Percentiles rank a stretch among this genome's conserved stretches.
phyloP scores from a whole-genome alignment of 2,888 invertebrate genomes.

The Napeogenes inachia region DNA sequence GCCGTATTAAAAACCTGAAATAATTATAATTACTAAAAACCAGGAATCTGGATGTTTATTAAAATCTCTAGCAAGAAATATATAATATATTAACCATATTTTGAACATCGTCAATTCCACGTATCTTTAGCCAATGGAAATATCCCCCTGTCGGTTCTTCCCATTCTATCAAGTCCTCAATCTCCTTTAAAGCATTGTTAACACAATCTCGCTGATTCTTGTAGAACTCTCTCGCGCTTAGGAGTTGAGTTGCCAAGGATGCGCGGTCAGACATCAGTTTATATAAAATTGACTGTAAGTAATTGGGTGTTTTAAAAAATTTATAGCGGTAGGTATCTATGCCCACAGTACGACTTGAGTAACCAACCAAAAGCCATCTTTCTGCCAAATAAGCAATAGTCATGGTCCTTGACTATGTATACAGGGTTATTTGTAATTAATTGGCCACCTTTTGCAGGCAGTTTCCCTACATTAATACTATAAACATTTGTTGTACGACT shows the following conservation, averaged over 20 bases:
- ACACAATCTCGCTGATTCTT: slow-evolving; percentile 79
- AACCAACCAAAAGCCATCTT: no score
- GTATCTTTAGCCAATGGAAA: slow-evolving; percentile 86
- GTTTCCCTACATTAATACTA: no score
- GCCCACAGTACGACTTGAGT: no score
- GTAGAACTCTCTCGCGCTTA: slow-evolving; percentile 79
- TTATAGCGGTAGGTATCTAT: no score
- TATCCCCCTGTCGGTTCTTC: slow-evolving; percentile 83
- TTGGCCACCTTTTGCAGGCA: no score
- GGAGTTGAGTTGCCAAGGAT: slow-evolving; percentile 76
- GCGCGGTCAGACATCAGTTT: not conserved
- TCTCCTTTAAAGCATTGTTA: slow-evolving; percentile 72
- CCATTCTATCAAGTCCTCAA: slow-evolving; percentile 79
- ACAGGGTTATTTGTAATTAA: no score
- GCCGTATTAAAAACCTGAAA: slow-evolving; percentile 75
- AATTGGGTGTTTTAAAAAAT: not conserved
- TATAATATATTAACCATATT: slow-evolving; percentile 77
- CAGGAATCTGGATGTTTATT: slow-evolving; percentile 15
- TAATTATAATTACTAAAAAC: not conserved
- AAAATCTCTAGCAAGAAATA: not conserved
- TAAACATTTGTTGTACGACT: no score
- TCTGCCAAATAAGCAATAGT: no score
- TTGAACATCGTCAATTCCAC: slow-evolving; percentile 82
- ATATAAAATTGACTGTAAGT: not conserved
- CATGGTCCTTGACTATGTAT: no score